Evolutionary conservation across 1,140 invertebrate genomes (phyloP), one percentile per base, ranked within the genome.

Genomic region (Steinernema khuongi): DNA sequence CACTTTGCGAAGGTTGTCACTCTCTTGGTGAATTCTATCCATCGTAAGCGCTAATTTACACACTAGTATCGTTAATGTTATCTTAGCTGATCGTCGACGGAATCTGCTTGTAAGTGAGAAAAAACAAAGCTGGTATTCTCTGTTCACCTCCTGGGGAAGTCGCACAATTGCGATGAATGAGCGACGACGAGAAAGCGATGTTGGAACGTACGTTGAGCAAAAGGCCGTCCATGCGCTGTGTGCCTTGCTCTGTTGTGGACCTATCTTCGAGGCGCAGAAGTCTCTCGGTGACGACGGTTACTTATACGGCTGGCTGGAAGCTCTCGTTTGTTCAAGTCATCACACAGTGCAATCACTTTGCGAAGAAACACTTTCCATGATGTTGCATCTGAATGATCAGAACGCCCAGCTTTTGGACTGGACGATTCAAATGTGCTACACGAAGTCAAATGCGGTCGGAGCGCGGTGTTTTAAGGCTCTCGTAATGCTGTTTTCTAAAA

Each of bases 401-500:
- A 91, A 92, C 71, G 93, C 94, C 0, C 89, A 92, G 1, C 87
- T 99, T 18, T 87, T 99, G 2, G 96, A 99, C 86, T 98, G 95
- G 95, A 91, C 95, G 0, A 94, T 99, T 26, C 93, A 97, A 87
- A 90, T 94, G 68, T 99, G 96, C 86, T 99, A 96, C 84, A 98
- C 94, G 0, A 94, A 93, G 1, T 86, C 90, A 1, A 90, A 91
- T 7, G 89, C 92, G 75, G 93, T 97, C 26, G 94, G 94, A 4
- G 94, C 97, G 86, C 92, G 93, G 0, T 97, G 95, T 85, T 98
- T 98, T 85, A 89, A 93, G 81, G 93, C 95, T 11, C 88, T 99
- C 18, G 93, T 94, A 28, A 92, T 94, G 18, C 93, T 98, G 76
- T 99, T 98, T 86, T 95, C 93, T 83, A 92, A 93, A 31, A 91